Percentiles rank a stretch among this genome's conserved stretches.
Conservation (phyloP, 2,888 invertebrate species). For the Drosophila nr. perissopoda region DNA sequence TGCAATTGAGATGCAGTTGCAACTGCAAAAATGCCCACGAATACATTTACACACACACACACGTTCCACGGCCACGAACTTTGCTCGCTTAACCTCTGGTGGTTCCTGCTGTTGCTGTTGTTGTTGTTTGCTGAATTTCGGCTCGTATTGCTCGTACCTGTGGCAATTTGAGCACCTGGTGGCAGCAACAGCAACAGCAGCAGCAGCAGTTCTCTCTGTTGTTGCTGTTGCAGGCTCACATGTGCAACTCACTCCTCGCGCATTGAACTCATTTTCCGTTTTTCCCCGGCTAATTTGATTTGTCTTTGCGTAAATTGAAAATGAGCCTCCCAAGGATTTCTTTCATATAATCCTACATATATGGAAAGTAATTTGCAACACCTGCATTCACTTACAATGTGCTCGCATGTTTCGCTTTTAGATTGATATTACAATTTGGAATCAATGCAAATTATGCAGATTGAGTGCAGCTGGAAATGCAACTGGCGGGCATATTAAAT, state of each 20-base stretch:
- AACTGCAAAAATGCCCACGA: slow-evolving; percentile 25
- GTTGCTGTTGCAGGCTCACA: slow-evolving; percentile 23
- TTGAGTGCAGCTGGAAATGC: slow-evolving; percentile 16
- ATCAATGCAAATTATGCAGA: slow-evolving; percentile 25
- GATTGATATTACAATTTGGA: slow-evolving; percentile 20
- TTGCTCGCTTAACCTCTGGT: slow-evolving; percentile 75
- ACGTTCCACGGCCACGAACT: slow-evolving; percentile 82
- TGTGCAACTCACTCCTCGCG: slow-evolving; percentile 23
- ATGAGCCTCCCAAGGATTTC: slow-evolving; percentile 57
- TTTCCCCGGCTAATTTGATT: slow-evolving; percentile 56
- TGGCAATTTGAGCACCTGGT: slow-evolving; percentile 74
- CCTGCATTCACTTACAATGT: slow-evolving; percentile 43
- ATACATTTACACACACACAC: background rate
- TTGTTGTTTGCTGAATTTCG: slow-evolving; percentile 59
- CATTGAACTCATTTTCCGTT: slow-evolving; percentile 61
- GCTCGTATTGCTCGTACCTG: slow-evolving; percentile 47
- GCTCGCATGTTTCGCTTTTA: slow-evolving; percentile 8
- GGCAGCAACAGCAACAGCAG: slow-evolving; percentile 5
- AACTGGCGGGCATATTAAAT: slow-evolving; percentile 5
- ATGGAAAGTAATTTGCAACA: slow-evolving; percentile 38
- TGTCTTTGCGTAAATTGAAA: slow-evolving; percentile 73
- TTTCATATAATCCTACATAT: slow-evolving; percentile 6
- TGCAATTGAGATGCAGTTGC: slow-evolving; percentile 69
- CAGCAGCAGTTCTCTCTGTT: slow-evolving; percentile 4
- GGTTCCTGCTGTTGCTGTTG: slow-evolving; percentile 39